Evolutionary conservation across 2,797 vertebrate genomes (phyloP).

Genomic region (Scolopax bukidnonensis): DNA sequence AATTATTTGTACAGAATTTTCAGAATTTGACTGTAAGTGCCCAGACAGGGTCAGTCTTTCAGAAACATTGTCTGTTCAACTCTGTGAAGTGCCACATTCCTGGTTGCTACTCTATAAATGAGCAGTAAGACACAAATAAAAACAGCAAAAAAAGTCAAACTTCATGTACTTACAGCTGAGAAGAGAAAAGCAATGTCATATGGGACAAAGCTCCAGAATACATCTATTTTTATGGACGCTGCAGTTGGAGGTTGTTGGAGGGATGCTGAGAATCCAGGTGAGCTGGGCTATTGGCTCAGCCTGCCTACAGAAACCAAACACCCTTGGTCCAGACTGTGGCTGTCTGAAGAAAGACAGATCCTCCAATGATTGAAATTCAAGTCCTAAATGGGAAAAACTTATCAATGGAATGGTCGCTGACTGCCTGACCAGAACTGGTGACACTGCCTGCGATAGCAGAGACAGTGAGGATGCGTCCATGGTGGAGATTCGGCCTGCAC

Average conservation of each 20-base stretch:
- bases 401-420: background rate
- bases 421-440: background rate
- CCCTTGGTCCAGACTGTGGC: background rate
- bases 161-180: background rate
- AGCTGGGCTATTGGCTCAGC: background rate
- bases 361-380: background rate
- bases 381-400: background rate
- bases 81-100: background rate
- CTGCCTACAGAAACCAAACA: background rate
- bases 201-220: background rate
- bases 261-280: background rate
- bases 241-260: background rate
- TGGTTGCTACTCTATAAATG: background rate
- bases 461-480: fast-evolving
- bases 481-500: background rate
- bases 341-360: background rate
- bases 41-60: background rate
- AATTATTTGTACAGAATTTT: background rate
- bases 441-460: background rate
- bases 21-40: background rate
- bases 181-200: background rate
- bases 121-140: background rate
- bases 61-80: background rate
- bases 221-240: background rate
- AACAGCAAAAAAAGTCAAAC: background rate